These are phyloP conservation scores for Narcine bancroftii DNA, from an alignment of 2,113 vertebrate genomes.

Conservation along the genomic window DNA sequence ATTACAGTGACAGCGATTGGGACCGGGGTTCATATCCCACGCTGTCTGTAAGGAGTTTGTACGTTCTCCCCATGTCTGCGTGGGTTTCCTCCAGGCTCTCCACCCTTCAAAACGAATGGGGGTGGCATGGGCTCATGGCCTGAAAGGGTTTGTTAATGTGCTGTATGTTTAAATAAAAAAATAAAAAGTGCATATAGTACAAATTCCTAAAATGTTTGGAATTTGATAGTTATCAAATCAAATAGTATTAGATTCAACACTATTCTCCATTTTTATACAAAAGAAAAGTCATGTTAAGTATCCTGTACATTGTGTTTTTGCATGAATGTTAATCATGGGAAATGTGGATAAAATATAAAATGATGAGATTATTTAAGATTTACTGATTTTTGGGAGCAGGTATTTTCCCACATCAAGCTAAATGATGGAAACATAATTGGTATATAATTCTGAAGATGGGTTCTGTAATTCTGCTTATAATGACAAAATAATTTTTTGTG, in stretches of 20 bases:
- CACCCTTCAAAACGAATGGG: no score
- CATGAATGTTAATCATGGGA: background rate
- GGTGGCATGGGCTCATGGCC: no score
- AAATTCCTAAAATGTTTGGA: background rate
- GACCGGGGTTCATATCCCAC: no score
- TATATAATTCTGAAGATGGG: background rate
- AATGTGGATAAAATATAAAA: background rate
- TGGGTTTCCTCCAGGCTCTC: no score
- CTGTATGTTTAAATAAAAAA: no score
- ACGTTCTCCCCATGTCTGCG: no score
- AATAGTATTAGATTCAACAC: slow-evolving; percentile 5
- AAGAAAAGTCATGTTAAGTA: background rate
- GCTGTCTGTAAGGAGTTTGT: no score
- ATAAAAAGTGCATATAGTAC: background rate
- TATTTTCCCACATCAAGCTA: background rate
- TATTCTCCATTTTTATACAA: background rate
- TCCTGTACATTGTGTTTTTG: background rate
- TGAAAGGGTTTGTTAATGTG: no score
- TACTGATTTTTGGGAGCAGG: no score
- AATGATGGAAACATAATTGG: background rate
- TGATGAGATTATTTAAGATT: no score
- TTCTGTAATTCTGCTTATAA: background rate
- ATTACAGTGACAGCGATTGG: no score
- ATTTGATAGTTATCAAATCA: background rate
- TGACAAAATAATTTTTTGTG: background rate